Conservation (phyloP, 2,113 vertebrate species). For the Sander vitreus region DNA sequence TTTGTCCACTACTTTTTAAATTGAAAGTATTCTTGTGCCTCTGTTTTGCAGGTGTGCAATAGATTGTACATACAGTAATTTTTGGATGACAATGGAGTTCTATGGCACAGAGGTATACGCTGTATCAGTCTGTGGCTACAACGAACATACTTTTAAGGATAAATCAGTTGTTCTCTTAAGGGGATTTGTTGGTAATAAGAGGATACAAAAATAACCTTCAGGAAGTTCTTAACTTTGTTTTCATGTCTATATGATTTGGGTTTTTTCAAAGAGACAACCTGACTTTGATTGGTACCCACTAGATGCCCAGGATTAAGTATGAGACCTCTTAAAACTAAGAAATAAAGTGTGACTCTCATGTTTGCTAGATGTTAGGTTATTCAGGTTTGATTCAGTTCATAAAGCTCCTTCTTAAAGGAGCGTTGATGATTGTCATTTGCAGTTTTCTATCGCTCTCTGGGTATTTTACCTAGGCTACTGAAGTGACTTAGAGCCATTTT, state of each 20-base stretch:
- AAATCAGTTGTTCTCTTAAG: background rate
- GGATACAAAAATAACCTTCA: constrained; percentile 25
- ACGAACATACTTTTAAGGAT: background rate
- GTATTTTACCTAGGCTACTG: constrained; percentile 70
- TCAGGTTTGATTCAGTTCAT: constrained; percentile 91
- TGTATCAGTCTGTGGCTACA: background rate
- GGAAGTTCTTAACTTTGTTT: constrained; percentile 4
- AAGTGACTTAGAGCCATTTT: constrained; percentile 82
- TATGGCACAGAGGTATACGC: background rate
- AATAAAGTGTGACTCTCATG: constrained; percentile 74
- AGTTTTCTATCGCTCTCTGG: constrained; percentile 84
- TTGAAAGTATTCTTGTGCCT: background rate
- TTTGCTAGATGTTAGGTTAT: constrained; percentile 85
- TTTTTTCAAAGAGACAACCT: constrained; percentile 19
- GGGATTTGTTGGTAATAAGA: constrained; percentile 12
- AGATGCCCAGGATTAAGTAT: constrained; percentile 40
- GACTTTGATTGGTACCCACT: constrained; percentile 17
- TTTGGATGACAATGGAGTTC: background rate
- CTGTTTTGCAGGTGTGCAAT: background rate
- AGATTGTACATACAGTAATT: background rate
- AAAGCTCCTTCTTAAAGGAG: constrained; percentile 66
- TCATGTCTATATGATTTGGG: background rate
- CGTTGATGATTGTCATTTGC: constrained; percentile 93
- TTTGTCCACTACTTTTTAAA: background rate
- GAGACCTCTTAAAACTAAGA: constrained; percentile 47